phyloP scores from a whole-genome alignment of 2,797 vertebrate species.

The Gadopsis bispinosus region DNA sequence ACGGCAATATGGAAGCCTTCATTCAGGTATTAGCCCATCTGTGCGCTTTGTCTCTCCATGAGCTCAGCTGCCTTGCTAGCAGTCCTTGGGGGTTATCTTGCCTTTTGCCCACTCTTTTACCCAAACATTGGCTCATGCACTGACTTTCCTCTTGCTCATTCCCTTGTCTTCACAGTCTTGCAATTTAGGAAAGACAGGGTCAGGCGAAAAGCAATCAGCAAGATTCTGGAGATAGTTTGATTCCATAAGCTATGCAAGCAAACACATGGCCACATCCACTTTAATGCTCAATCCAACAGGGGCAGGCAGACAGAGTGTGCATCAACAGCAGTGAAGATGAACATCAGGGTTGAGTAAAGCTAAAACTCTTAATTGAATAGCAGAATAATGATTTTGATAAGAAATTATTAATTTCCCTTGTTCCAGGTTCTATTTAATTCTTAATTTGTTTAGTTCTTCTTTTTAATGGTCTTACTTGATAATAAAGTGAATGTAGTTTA shows the following conservation, averaged over 20 bases:
- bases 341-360: neutral
- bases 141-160: constrained; percentile 73
- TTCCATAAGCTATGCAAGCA: constrained; percentile 52
- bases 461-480: neutral
- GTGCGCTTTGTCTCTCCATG: constrained; percentile 81
- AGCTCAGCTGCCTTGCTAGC: constrained; percentile 81
- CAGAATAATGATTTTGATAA: neutral
- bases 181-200: constrained; percentile 17
- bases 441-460: neutral
- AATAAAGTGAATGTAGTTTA: neutral
- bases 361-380: neutral
- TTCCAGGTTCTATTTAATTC: neutral
- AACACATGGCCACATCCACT: constrained; percentile 45
- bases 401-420: neutral
- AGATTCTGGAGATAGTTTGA: constrained; percentile 27
- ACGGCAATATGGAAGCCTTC: constrained; percentile 97
- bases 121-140: constrained; percentile 63
- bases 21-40: constrained; percentile 90
- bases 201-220: constrained; percentile 25
- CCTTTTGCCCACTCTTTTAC: constrained; percentile 70
- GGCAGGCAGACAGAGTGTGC: constrained; percentile 6
- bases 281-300: constrained; percentile 29
- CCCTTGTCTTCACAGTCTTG: constrained; percentile 62
- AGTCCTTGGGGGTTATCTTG: constrained; percentile 78
- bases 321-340: neutral